Percentiles rank a stretch among this genome's conserved stretches.
Evolutionary conservation across 2,888 invertebrate species (phyloP).

Genomic region (Tillus elongatus): DNA sequence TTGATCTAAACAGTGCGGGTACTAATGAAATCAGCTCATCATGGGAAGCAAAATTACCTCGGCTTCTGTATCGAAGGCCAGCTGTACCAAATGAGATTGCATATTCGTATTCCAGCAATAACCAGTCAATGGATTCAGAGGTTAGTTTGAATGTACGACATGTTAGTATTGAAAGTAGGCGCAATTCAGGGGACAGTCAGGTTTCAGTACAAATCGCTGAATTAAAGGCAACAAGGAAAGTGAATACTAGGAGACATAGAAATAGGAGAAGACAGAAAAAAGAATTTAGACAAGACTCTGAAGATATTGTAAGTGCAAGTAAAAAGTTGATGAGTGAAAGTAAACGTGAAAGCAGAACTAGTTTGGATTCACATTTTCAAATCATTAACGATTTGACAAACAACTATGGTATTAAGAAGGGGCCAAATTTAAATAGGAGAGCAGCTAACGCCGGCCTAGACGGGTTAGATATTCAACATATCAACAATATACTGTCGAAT

Average conservation of each 20-base stretch:
- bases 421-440: constrained; percentile 48
- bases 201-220: constrained; percentile 77
- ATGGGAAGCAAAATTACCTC: constrained; percentile 85
- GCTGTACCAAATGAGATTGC: constrained; percentile 60
- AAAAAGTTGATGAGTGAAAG: constrained; percentile 33
- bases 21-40: constrained; percentile 82
- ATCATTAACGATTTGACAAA: constrained; percentile 54
- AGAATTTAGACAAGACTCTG: constrained; percentile 28
- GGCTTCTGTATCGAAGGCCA: constrained; percentile 74
- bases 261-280: constrained; percentile 30
- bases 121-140: constrained; percentile 51
- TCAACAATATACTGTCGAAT: constrained; percentile 35
- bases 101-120: constrained; percentile 46
- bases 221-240: constrained; percentile 63
- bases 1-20: constrained; percentile 60
- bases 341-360: constrained; percentile 56
- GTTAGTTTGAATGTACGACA: constrained; percentile 70
- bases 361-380: constrained; percentile 71
- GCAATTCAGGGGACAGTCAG: constrained; percentile 83
- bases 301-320: constrained; percentile 28
- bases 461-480: constrained; percentile 40
- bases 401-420: constrained; percentile 35
- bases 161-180: constrained; percentile 76
- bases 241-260: constrained; percentile 38
- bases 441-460: constrained; percentile 39